Conservation (phyloP, 2,113 vertebrate species). For the Equus quagga region DNA sequence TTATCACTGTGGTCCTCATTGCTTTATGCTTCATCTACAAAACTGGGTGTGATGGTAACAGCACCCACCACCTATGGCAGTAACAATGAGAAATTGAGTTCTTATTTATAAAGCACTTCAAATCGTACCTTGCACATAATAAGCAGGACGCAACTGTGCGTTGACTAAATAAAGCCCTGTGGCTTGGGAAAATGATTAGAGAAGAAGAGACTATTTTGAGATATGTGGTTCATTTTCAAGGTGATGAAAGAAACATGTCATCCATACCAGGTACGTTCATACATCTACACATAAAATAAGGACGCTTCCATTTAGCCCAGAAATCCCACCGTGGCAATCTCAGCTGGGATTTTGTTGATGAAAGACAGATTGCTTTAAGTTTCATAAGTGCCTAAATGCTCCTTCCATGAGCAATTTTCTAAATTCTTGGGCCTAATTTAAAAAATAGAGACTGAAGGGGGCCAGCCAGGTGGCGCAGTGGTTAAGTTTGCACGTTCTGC, state of each 20-base stretch:
- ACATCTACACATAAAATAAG: not conserved
- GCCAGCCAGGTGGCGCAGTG: no score
- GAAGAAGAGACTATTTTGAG: slow-evolving; percentile 44
- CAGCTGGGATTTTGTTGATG: not conserved
- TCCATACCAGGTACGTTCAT: not conserved
- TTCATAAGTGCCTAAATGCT: not conserved
- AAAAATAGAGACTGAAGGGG: not conserved
- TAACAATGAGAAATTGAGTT: not conserved
- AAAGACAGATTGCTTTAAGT: slow-evolving; percentile 18
- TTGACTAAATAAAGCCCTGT: slow-evolving; percentile 38
- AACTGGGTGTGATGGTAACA: not conserved
- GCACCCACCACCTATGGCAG: not conserved
- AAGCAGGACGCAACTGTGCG: not conserved
- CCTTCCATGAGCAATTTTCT: not conserved
- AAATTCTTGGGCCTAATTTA: not conserved
- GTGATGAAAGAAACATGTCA: not conserved
- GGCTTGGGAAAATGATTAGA: slow-evolving; percentile 36
- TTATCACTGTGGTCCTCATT: not conserved
- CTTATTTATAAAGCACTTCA: slow-evolving; percentile 19
- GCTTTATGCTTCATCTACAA: not conserved
- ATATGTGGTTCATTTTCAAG: slow-evolving; percentile 36
- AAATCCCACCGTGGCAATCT: not conserved
- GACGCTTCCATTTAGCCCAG: not conserved
- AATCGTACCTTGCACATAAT: not conserved
- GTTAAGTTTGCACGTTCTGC: no score